Evolutionary conservation across 2,113 vertebrate genomes (phyloP).

Genomic region (Macquaria australasica): DNA sequence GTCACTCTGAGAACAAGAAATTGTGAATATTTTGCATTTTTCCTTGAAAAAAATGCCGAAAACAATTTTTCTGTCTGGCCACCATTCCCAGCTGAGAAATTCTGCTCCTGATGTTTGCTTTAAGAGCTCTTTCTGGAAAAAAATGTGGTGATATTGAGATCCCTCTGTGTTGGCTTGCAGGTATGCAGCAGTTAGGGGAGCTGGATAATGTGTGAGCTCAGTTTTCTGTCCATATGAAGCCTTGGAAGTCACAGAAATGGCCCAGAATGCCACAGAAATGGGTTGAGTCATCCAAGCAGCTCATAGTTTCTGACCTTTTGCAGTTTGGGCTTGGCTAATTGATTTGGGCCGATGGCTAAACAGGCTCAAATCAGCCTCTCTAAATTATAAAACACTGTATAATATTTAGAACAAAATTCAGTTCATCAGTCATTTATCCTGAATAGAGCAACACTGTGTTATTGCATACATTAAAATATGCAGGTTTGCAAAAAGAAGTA

Average conservation of each 20-base stretch:
- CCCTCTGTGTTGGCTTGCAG: conserved; percentile 36
- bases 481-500: conserved; percentile 6
- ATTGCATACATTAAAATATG: not conserved
- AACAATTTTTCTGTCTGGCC: not conserved
- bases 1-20: not conserved
- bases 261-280: conserved; percentile 40
- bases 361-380: not conserved
- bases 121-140: conserved; percentile 32
- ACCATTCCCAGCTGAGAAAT: conserved; percentile 25
- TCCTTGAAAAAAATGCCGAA: not conserved
- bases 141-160: conserved; percentile 37
- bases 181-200: conserved; percentile 37
- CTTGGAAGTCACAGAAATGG: conserved; percentile 27
- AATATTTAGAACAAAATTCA: not conserved
- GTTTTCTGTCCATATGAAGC: conserved; percentile 23
- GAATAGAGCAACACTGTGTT: not conserved
- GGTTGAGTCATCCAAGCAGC: conserved; percentile 37
- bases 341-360: conserved; percentile 47
- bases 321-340: conserved; percentile 51
- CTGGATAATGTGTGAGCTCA: conserved; percentile 23
- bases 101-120: conserved; percentile 17
- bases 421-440: not conserved
- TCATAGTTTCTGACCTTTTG: conserved; percentile 49
- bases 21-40: not conserved
- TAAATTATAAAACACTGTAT: not conserved